A percentile compares a stretch with the other conserved stretches of the same genome.
Evolutionary conservation across 2,888 invertebrate species (phyloP).

Genomic region (Eristalis intricaria): DNA sequence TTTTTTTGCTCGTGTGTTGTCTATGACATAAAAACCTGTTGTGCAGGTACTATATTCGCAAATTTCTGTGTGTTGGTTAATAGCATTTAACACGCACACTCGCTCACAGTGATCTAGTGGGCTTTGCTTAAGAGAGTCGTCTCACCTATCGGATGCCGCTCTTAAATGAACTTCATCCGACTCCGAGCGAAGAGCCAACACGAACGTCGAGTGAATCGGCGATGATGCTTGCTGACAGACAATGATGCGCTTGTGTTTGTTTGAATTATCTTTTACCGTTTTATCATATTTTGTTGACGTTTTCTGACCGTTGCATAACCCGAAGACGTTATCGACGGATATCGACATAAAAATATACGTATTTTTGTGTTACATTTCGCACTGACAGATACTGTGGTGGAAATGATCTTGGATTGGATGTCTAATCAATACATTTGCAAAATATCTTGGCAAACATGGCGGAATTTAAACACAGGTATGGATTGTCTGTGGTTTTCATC

Average conservation of each 20-base stretch:
- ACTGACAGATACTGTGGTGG: neutral
- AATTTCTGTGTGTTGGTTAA: constrained; percentile 11
- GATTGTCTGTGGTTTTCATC: no score
- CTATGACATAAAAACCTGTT: constrained; percentile 70
- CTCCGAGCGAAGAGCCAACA: neutral
- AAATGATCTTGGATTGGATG: neutral
- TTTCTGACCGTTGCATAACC: constrained; percentile 13
- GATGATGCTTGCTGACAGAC: neutral
- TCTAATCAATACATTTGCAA: neutral
- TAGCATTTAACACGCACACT: neutral
- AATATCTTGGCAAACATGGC: neutral
- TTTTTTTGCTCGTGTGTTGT: constrained; percentile 26
- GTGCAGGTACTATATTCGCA: constrained; percentile 30
- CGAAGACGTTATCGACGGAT: constrained; percentile 28
- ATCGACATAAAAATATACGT: neutral
- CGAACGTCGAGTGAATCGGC: no score
- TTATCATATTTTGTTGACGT: neutral
- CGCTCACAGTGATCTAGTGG: neutral
- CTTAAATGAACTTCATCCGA: neutral
- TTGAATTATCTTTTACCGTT: constrained; percentile 43
- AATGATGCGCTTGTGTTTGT: constrained; percentile 8
- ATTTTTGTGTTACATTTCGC: neutral
- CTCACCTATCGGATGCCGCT: neutral
- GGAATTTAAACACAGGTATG: neutral
- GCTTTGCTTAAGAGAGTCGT: neutral